phyloP scores from a whole-genome alignment of 2,797 vertebrate genomes.

The Rhinichthys osculus region DNA sequence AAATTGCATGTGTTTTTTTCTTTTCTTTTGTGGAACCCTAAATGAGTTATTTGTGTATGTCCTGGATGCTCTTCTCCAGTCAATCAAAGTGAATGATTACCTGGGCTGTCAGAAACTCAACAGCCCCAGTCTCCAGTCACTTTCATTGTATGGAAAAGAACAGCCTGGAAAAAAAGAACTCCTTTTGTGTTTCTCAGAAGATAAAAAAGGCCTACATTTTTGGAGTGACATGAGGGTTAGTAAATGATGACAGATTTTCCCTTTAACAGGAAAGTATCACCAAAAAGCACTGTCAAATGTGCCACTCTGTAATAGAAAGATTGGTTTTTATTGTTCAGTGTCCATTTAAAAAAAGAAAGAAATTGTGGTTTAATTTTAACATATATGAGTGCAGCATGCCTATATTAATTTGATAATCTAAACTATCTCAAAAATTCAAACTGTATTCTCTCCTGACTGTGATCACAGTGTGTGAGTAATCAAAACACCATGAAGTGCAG shows the following conservation, averaged over 20 bases:
- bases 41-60: neutral
- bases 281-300: neutral
- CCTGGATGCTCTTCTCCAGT: too few species aligned
- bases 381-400: neutral
- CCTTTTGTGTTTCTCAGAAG: neutral
- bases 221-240: neutral
- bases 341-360: neutral
- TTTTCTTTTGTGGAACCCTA: neutral
- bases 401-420: constrained; percentile 1
- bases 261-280: neutral
- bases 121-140: neutral
- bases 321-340: neutral
- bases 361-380: neutral
- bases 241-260: constrained; percentile 5
- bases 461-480: constrained; percentile 19
- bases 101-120: too few species aligned
- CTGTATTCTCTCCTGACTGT: constrained; percentile 16
- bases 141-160: neutral
- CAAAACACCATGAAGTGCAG: constrained; percentile 8
- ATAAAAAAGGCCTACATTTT: neutral
- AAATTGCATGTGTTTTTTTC: neutral
- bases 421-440: constrained; percentile 25
- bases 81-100: neutral
- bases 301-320: neutral
- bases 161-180: neutral